phyloP scores from a whole-genome alignment of 2,113 vertebrate genomes.

The Notothenia coriiceps region DNA sequence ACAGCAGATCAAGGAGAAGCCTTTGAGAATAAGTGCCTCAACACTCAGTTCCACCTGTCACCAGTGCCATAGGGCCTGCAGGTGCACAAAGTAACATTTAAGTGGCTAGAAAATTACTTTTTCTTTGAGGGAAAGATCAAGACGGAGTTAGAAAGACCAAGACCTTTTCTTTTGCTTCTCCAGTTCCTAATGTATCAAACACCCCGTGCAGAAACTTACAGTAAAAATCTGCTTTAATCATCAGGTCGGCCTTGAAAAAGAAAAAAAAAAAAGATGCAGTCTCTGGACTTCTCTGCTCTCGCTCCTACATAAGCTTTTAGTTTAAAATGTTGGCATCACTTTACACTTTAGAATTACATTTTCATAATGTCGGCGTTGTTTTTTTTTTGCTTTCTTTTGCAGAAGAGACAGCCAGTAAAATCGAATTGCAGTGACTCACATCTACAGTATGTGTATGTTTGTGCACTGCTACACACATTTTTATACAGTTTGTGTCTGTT shows the following conservation, averaged over 20 bases:
- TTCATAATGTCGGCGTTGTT: background rate
- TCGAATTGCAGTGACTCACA: slow-evolving; percentile 1
- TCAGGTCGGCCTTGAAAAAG: slow-evolving; percentile 5
- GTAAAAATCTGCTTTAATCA: slow-evolving; percentile 12
- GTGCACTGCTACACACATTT: background rate
- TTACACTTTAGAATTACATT: slow-evolving; percentile 20
- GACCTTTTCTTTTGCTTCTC: background rate
- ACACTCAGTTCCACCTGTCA: background rate
- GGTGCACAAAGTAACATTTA: background rate
- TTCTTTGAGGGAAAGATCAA: background rate
- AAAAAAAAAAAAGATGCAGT: slow-evolving; percentile 3
- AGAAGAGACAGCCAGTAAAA: slow-evolving; percentile 25
- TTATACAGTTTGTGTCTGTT: slow-evolving; percentile 5
- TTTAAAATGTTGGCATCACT: slow-evolving; percentile 3
- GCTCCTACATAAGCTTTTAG: slow-evolving; percentile 5
- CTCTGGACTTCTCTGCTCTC: slow-evolving; percentile 1
- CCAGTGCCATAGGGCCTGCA: background rate
- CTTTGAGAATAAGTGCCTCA: background rate
- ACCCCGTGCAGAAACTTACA: background rate
- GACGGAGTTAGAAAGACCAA: background rate
- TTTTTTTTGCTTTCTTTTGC: slow-evolving; percentile 15
- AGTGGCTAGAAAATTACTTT: background rate
- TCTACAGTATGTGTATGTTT: background rate
- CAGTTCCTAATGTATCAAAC: slow-evolving; percentile 5
- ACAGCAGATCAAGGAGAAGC: background rate